phyloP scores from a whole-genome alignment of 2,797 vertebrate genomes.

The Ceryle rudis region DNA sequence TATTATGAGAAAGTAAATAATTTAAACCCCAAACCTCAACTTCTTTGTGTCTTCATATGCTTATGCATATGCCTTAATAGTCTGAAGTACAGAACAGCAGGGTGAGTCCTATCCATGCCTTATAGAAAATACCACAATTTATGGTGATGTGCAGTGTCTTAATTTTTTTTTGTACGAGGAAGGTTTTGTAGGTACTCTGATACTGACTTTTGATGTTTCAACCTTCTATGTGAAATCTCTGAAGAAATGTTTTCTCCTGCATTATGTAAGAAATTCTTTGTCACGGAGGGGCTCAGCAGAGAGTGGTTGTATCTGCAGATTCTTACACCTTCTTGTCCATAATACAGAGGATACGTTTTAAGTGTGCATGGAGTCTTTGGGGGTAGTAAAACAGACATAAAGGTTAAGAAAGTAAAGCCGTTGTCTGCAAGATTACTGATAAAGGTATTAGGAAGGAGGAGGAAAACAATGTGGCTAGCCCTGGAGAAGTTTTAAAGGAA shows the following conservation, averaged over 20 bases:
- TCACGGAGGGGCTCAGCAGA: not conserved
- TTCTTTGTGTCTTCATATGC: not conserved
- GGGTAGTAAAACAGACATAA: not conserved
- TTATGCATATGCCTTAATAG: not conserved
- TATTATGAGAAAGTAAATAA: not conserved
- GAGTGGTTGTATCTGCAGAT: not conserved
- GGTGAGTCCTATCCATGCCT: not conserved
- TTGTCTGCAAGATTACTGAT: not conserved
- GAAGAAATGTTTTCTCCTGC: not conserved
- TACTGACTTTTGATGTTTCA: not conserved
- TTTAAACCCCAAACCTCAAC: not conserved
- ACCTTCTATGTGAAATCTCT: not conserved
- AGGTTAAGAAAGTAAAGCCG: not conserved
- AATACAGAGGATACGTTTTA: not conserved
- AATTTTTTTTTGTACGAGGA: not conserved
- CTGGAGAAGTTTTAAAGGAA: not conserved
- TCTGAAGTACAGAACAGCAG: not conserved
- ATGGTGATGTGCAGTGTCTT: not conserved
- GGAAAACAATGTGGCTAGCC: not conserved
- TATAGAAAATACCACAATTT: not conserved
- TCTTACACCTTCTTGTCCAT: not conserved
- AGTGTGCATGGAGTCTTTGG: not conserved
- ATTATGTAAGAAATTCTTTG: not conserved
- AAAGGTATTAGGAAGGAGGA: not conserved
- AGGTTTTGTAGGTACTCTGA: not conserved